Percentiles rank a stretch among this genome's conserved stretches.
These are phyloP conservation scores for Monochamus saltuarius DNA, from an alignment of 1,140 invertebrate species.

Conservation along the genomic window DNA sequence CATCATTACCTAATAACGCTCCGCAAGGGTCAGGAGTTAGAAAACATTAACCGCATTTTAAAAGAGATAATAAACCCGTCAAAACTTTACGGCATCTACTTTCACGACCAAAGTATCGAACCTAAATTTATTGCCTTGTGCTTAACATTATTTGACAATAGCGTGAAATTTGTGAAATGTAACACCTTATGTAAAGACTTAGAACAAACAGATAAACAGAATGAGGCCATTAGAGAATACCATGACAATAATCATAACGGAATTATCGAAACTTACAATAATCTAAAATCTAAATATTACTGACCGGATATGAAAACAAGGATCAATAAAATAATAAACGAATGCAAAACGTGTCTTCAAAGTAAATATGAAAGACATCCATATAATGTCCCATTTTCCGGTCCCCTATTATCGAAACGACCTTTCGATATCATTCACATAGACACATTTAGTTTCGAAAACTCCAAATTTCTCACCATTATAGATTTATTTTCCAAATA, in stretches of 20 bases:
- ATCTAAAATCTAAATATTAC: conserved; percentile 27
- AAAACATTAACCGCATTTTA: no score
- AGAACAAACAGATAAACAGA: conserved; percentile 12
- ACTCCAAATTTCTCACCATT: conserved; percentile 36
- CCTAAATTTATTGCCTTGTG: no score
- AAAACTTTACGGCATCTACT: no score
- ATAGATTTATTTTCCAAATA: conserved; percentile 34
- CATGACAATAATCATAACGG: conserved; percentile 26
- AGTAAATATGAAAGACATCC: conserved; percentile 30
- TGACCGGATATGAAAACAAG: conserved; percentile 23
- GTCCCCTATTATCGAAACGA: no score
- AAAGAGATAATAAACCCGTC: no score
- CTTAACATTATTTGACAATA: no score
- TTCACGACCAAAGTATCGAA: no score
- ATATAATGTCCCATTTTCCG: no score
- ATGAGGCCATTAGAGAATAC: conserved; percentile 13
- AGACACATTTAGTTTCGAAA: conserved; percentile 34
- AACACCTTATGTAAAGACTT: neutral
- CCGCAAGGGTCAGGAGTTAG: no score
- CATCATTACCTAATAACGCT: no score
- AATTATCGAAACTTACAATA: conserved; percentile 26
- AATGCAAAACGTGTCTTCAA: conserved; percentile 28
- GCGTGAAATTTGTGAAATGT: neutral
- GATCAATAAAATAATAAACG: conserved; percentile 24
- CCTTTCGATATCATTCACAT: conserved; percentile 26